Percentiles rank a stretch among this genome's conserved stretches.
phyloP scores from a whole-genome alignment of 2,113 vertebrate genomes.

The Psettodes erumei region DNA sequence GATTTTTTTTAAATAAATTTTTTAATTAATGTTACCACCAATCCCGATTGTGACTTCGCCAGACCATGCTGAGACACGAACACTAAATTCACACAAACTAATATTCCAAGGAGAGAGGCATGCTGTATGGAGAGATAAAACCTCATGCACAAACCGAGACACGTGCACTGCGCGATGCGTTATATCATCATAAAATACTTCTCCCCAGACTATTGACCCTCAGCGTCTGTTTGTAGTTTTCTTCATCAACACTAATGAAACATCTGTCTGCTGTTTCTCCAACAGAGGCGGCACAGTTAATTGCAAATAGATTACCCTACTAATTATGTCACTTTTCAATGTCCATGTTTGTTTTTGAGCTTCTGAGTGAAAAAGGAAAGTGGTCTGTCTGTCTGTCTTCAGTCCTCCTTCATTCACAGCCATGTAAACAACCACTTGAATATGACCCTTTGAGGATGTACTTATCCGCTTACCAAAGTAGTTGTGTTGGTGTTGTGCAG shows the following conservation, averaged over 20 bases:
- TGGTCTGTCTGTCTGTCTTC: background rate
- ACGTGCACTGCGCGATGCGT: conserved; percentile 31
- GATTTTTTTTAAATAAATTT: conserved; percentile 50
- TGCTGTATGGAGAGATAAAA: background rate
- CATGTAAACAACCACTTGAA: conserved; percentile 19
- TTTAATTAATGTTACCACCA: conserved; percentile 48
- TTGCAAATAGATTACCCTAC: conserved; percentile 71
- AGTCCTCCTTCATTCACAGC: background rate
- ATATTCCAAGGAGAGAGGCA: background rate
- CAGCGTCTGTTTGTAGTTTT: conserved; percentile 73
- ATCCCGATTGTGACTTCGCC: conserved; percentile 9
- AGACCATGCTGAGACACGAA: background rate
- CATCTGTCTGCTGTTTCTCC: conserved; percentile 71
- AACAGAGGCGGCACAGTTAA: conserved; percentile 63
- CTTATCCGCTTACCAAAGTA: background rate
- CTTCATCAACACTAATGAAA: conserved; percentile 73
- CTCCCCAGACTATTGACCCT: conserved; percentile 72
- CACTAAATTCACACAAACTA: background rate
- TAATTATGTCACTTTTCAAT: conserved; percentile 73
- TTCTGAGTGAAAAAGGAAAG: conserved; percentile 11
- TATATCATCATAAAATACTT: conserved; percentile 66
- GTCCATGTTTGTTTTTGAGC: conserved; percentile 48
- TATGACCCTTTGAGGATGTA: conserved; percentile 10
- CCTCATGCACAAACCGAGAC: conserved; percentile 46
- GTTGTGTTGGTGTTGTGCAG: conserved; percentile 7